Percentiles rank a stretch among this genome's conserved stretches.
phyloP scores from a whole-genome alignment of 2,888 invertebrate genomes.

The Trichogramma dendrolimi region DNA sequence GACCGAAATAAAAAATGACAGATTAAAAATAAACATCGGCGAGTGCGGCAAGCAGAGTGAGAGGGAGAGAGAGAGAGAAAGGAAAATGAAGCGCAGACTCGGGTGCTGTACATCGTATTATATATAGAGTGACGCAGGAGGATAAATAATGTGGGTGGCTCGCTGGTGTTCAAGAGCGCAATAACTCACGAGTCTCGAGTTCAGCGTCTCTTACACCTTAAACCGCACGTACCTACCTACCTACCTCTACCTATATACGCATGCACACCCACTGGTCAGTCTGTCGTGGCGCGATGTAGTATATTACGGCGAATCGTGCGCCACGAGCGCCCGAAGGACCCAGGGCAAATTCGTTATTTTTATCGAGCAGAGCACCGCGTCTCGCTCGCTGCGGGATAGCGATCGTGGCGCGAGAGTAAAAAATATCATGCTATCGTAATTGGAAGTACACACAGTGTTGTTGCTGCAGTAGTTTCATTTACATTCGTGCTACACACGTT shows the following conservation, averaged over 20 bases:
- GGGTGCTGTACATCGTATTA: conserved; percentile 15
- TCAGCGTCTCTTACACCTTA: conserved; percentile 25
- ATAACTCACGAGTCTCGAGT: conserved; percentile 45
- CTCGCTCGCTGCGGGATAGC: too few species aligned
- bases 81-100: neutral
- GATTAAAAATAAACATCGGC: too few species aligned
- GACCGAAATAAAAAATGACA: too few species aligned
- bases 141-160: neutral
- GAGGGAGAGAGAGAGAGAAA: neutral
- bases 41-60: neutral
- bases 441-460: too few species aligned
- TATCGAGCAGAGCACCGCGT: too few species aligned
- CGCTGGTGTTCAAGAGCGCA: conserved; percentile 38
- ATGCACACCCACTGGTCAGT: neutral
- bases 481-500: too few species aligned
- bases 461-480: too few species aligned
- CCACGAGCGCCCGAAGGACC: neutral
- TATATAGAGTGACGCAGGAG: conserved; percentile 25
- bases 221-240: too few species aligned
- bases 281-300: neutral
- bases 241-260: too few species aligned
- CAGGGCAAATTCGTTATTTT: too few species aligned
- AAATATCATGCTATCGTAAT: too few species aligned
- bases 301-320: conserved; percentile 1
- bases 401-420: too few species aligned